Conservation (phyloP, 2,797 vertebrate species). For the Acanthurus leucopareius region DNA sequence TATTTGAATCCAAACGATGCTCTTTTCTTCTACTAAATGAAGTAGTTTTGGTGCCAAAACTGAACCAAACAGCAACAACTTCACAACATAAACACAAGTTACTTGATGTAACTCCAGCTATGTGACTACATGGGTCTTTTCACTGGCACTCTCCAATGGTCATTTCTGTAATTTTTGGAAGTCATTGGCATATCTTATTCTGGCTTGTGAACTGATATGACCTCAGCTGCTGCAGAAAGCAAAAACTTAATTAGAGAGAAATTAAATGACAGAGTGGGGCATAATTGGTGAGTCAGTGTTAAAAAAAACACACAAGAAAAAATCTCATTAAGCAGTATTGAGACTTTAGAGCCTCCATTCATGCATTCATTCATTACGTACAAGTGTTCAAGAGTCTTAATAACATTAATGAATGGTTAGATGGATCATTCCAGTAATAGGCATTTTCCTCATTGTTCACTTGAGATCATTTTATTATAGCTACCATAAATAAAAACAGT, state of each 20-base stretch:
- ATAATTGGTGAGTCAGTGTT: constrained; percentile 21
- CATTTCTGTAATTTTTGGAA: no score
- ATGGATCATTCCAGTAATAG: constrained; percentile 22
- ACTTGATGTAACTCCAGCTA: no score
- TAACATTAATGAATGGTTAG: constrained; percentile 27
- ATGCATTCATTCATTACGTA: constrained; percentile 31
- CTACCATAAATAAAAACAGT: constrained; percentile 17
- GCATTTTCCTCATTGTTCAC: constrained; percentile 11
- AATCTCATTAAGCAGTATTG: constrained; percentile 16
- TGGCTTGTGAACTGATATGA: constrained; percentile 3
- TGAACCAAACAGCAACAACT: no score
- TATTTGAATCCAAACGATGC: no score
- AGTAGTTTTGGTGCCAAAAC: no score
- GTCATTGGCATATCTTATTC: no score
- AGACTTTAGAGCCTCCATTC: constrained; percentile 19
- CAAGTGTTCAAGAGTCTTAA: constrained; percentile 16
- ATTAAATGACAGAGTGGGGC: constrained; percentile 3
- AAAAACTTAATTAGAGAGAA: constrained; percentile 17
- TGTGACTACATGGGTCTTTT: no score
- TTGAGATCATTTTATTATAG: constrained; percentile 19
- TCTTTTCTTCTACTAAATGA: no score
- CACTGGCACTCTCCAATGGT: no score
- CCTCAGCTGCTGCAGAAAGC: not conserved
- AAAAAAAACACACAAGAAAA: constrained; percentile 12
- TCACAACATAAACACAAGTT: no score